Evolutionary conservation across 2,113 vertebrate genomes (phyloP).

Genomic region (Saguinus midas): DNA sequence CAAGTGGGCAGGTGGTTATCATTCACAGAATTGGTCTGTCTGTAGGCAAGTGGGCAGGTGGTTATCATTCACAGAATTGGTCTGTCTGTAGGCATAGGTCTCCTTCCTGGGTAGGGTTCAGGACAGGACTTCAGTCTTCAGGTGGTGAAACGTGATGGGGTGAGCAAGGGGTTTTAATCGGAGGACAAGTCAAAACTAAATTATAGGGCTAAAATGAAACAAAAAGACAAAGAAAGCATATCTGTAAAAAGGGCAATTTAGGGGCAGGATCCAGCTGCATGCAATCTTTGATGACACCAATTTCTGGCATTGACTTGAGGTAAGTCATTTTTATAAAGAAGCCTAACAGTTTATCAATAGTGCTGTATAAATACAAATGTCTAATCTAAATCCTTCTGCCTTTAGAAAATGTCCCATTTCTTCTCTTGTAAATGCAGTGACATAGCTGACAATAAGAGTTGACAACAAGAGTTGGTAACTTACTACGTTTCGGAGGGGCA

Average conservation of each 20-base stretch:
- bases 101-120: not conserved
- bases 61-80: not conserved
- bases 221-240: not conserved
- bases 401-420: not conserved
- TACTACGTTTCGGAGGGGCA: not conserved
- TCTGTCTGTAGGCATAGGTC: not conserved
- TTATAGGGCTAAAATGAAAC: not conserved
- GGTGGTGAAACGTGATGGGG: not conserved
- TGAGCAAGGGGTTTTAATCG: no score
- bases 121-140: not conserved
- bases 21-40: no score
- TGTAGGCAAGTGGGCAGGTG: no score
- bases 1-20: no score
- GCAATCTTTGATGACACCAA: not conserved
- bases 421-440: not conserved
- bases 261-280: not conserved
- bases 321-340: not conserved
- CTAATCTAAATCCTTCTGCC: not conserved
- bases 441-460: not conserved
- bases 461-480: not conserved
- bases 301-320: slow-evolving; percentile 1
- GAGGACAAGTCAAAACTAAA: not conserved
- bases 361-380: not conserved
- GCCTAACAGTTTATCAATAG: not conserved
- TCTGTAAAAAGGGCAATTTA: not conserved